phyloP scores from a whole-genome alignment of 1,140 invertebrate species.

The Lysiphlebus fabarum region DNA sequence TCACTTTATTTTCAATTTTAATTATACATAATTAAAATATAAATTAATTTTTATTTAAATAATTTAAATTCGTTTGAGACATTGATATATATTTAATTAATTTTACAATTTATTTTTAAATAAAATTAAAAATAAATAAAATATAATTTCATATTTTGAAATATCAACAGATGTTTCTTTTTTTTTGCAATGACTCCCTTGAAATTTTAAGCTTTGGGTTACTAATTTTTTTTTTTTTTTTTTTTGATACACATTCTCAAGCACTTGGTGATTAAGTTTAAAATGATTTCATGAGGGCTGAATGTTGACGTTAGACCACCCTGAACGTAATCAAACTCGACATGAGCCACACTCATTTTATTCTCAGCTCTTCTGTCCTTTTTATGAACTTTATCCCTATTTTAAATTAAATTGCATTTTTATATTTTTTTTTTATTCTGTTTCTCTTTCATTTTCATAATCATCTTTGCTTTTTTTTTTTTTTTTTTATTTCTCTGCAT shows the following conservation, averaged over 20 bases:
- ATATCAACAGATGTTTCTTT: constrained; percentile 5
- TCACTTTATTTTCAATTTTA: no score
- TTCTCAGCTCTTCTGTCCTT: not conserved
- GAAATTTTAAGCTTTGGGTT: constrained; percentile 13
- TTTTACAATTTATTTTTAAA: constrained; percentile 1
- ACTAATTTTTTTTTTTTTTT: constrained; percentile 3
- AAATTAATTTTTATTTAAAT: no score
- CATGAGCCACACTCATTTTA: constrained; percentile 3
- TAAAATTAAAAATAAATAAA: no score
- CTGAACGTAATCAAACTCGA: constrained; percentile 24
- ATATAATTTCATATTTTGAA: no score
- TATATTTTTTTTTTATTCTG: constrained; percentile 6
- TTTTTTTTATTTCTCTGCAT: constrained; percentile 7
- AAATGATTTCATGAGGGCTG: constrained; percentile 23
- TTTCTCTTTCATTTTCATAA: constrained; percentile 1
- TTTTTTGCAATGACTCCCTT: constrained; percentile 2
- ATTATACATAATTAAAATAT: no score
- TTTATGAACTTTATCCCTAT: constrained; percentile 10
- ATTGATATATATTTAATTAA: constrained; percentile 1
- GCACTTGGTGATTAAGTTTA: constrained; percentile 27
- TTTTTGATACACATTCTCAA: constrained; percentile 20
- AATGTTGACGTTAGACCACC: constrained; percentile 26
- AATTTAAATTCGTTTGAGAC: not conserved
- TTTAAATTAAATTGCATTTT: constrained; percentile 1
- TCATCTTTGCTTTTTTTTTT: constrained; percentile 3